Evolutionary conservation across 2,797 vertebrate species (phyloP), one percentile per base, ranked within the genome.

Genomic region (Apogon talboti): DNA sequence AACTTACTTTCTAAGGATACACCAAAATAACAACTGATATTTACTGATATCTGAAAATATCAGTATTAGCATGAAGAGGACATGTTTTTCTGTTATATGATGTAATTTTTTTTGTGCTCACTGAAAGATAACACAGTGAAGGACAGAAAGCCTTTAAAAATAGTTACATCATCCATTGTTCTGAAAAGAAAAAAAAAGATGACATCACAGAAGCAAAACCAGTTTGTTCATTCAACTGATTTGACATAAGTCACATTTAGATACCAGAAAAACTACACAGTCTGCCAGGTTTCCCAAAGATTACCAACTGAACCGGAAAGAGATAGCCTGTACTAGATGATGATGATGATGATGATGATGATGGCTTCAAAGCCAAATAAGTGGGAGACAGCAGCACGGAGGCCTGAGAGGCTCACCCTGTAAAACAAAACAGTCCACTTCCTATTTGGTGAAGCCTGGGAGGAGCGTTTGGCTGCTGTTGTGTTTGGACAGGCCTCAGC

Each of bases 361-460:
- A n/a, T n/a, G 61, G 55, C 54, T 67, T 62, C 45, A 71, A 66
- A 70, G 75, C 75, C 51, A 72, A 83, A 65, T 65, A 65, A 83
- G 71, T 52, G 61, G 69, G 72, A 81, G 74, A 76, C 79, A 61
- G 61, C 69, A 73, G 72, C 55, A 33, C 37, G 0, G 18, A 66
- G 59, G 78, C 70, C 79, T 73, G 67, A 4, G 59, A 84, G 69
- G 66, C 69, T 78, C 66, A 54, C 78, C 55, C 82, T 59, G 72
- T 64, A 79, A 87, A 87, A 87, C 82, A 78, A 84, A 89, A 93
- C 87, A 90, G 82, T 60, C 82, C 69, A 84, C 84, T 91, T 93
- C 90, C 92, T 89, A 80, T 89, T 79, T 76, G 75, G 62, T 38
- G 72, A 66, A 73, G 69, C 62, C 61, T 44, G 78, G 83, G 83